A percentile compares a stretch with the other conserved stretches of the same genome.
These are phyloP conservation scores for Drosophila helvetica DNA, from an alignment of 2,888 invertebrate species.

Conservation along the genomic window DNA sequence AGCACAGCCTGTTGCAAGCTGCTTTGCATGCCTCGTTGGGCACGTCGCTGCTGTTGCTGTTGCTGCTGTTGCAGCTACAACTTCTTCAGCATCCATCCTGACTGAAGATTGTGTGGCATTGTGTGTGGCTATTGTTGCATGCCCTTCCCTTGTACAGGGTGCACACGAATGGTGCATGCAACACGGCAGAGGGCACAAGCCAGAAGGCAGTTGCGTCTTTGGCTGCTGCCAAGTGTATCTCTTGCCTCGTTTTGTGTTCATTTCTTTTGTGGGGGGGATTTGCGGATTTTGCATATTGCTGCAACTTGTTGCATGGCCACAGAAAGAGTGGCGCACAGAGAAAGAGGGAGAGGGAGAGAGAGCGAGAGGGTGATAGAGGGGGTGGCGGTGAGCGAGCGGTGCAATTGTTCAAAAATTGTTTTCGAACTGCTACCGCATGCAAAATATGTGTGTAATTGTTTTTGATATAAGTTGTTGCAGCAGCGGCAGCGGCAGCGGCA, in stretches of 20 bases:
- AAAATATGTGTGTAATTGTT: constrained; percentile 80
- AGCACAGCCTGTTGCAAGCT: constrained; percentile 27
- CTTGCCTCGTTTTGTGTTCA: neutral
- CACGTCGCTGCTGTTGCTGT: constrained; percentile 63
- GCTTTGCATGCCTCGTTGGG: constrained; percentile 77
- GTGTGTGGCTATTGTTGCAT: constrained; percentile 50
- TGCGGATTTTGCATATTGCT: constrained; percentile 43
- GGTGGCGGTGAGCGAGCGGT: constrained; percentile 3
- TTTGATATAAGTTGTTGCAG: constrained; percentile 77
- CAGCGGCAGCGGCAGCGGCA: constrained; percentile 42
- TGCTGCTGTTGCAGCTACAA: constrained; percentile 55
- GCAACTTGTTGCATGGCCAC: constrained; percentile 66
- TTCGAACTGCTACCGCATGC: constrained; percentile 58
- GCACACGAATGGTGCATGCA: neutral
- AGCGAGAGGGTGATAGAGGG: neutral
- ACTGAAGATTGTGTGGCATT: constrained; percentile 50
- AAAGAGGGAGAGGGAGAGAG: neutral
- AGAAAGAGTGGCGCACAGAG: neutral
- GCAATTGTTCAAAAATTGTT: constrained; percentile 67
- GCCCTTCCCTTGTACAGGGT: neutral
- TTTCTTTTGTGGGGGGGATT: constrained; percentile 17
- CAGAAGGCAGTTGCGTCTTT: neutral
- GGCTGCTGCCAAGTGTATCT: constrained; percentile 11
- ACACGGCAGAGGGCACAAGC: neutral
- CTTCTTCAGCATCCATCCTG: constrained; percentile 68